These are phyloP conservation scores for Cataglyphis hispanica DNA, from an alignment of 1,140 invertebrate genomes.

Conservation along the genomic window DNA sequence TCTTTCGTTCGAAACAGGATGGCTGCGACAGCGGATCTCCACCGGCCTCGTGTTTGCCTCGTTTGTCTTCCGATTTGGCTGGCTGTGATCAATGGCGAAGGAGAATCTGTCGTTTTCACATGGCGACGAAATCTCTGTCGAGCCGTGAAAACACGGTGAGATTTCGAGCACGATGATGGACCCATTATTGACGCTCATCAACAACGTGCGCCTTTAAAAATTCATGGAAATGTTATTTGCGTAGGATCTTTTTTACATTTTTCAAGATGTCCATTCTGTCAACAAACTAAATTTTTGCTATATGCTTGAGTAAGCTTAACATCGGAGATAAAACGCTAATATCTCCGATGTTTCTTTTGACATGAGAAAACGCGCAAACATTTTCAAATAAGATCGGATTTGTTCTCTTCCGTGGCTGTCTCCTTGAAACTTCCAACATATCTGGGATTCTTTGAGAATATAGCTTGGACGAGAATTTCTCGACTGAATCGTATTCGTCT, in stretches of 20 bases:
- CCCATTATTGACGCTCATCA: not conserved
- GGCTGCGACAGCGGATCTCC: slow-evolving; percentile 51
- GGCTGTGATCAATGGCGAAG: slow-evolving; percentile 51
- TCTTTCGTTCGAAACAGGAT: slow-evolving; percentile 28
- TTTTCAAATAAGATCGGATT: slow-evolving; percentile 30
- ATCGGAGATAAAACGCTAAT: not conserved
- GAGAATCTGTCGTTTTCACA: slow-evolving; percentile 59
- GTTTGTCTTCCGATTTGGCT: slow-evolving; percentile 59
- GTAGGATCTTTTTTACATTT: not conserved
- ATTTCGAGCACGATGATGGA: not conserved
- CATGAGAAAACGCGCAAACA: slow-evolving; percentile 5
- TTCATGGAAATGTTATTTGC: not conserved
- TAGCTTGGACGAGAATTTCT: slow-evolving; percentile 42
- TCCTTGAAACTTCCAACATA: slow-evolving; percentile 33
- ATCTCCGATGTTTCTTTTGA: not conserved
- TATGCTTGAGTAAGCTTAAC: not conserved
- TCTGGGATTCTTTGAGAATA: not conserved
- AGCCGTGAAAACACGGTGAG: slow-evolving; percentile 27
- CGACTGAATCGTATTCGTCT: slow-evolving; percentile 51
- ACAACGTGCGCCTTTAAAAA: slow-evolving; percentile 11
- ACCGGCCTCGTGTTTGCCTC: slow-evolving; percentile 49
- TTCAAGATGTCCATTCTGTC: not conserved
- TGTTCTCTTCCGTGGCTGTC: not conserved
- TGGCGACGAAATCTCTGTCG: slow-evolving; percentile 35
- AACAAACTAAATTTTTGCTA: not conserved